These are phyloP conservation scores for Morus bassanus DNA, from an alignment of 2,797 vertebrate genomes.

Conservation along the genomic window DNA sequence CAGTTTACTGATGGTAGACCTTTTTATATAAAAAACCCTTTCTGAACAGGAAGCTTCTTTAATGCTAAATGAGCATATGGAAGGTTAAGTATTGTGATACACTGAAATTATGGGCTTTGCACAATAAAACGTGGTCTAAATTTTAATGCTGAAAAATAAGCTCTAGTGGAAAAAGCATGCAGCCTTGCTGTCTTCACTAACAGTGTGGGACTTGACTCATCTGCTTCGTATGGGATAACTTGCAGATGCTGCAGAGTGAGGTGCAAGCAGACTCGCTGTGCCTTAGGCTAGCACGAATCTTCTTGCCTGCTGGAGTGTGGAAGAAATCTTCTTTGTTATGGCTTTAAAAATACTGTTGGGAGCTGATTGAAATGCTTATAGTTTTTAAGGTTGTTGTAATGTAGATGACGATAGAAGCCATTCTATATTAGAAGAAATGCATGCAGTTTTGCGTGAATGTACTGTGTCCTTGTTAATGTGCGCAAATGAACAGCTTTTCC, in stretches of 20 bases:
- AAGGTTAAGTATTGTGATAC: neutral
- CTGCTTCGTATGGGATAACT: neutral
- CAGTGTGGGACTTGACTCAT: neutral
- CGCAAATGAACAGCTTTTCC: neutral
- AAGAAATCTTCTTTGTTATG: neutral
- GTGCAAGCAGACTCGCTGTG: neutral
- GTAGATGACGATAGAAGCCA: neutral
- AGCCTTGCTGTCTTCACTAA: neutral
- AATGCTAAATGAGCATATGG: neutral
- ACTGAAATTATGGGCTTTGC: neutral
- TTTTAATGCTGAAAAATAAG: neutral
- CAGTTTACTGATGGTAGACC: neutral
- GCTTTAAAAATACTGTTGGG: neutral
- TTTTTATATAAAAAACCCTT: neutral
- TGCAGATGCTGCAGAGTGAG: neutral
- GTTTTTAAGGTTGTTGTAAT: neutral
- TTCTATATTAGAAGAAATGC: neutral
- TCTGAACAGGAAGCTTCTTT: neutral
- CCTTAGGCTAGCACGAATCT: neutral
- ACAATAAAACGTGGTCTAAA: neutral
- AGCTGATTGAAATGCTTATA: neutral
- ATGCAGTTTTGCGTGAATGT: neutral
- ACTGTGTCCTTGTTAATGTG: neutral
- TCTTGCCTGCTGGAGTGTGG: neutral
- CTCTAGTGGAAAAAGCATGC: neutral